phyloP scores from a whole-genome alignment of 2,797 vertebrate species.

The Serranus cabrilla region DNA sequence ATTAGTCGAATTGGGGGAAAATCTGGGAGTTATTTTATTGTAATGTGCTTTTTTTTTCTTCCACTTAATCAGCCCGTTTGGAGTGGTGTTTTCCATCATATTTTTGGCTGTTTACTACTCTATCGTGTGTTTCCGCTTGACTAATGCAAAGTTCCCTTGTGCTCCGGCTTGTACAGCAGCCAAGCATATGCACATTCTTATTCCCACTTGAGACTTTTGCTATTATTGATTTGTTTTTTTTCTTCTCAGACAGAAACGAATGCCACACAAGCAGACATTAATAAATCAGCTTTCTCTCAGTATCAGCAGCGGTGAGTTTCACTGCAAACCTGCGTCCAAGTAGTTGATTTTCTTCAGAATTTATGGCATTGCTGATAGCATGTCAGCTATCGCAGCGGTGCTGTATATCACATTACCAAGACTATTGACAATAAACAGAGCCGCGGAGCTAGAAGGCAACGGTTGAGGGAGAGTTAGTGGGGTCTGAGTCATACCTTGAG shows the following conservation, averaged over 20 bases:
- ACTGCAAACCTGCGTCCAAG: constrained; percentile 60
- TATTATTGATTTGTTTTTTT: constrained; percentile 65
- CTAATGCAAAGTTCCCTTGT: constrained; percentile 60
- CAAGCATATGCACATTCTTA: constrained; percentile 68
- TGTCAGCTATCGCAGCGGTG: constrained; percentile 66
- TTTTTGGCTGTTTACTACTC: constrained; percentile 72
- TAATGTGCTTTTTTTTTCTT: constrained; percentile 58
- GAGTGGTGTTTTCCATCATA: constrained; percentile 71
- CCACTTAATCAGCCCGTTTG: constrained; percentile 63
- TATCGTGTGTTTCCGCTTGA: constrained; percentile 62
- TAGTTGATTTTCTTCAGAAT: constrained; percentile 72
- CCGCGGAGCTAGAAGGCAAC: constrained; percentile 36
- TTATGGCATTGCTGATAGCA: constrained; percentile 72
- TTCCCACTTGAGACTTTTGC: constrained; percentile 57
- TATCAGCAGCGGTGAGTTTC: constrained; percentile 54
- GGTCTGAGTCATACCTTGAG: constrained; percentile 60
- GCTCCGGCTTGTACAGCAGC: constrained; percentile 50
- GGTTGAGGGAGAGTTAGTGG: constrained; percentile 37
- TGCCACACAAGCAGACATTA: constrained; percentile 60
- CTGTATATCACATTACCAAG: constrained; percentile 75
- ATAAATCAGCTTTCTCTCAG: constrained; percentile 67
- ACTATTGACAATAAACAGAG: constrained; percentile 73
- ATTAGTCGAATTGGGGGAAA: constrained; percentile 54
- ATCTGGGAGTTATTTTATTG: constrained; percentile 78
- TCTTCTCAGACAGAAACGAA: constrained; percentile 48